Evolutionary conservation across 2,888 invertebrate species (phyloP), one percentile per base, ranked within the genome.

Genomic region (Eugnorisma glareosa): DNA sequence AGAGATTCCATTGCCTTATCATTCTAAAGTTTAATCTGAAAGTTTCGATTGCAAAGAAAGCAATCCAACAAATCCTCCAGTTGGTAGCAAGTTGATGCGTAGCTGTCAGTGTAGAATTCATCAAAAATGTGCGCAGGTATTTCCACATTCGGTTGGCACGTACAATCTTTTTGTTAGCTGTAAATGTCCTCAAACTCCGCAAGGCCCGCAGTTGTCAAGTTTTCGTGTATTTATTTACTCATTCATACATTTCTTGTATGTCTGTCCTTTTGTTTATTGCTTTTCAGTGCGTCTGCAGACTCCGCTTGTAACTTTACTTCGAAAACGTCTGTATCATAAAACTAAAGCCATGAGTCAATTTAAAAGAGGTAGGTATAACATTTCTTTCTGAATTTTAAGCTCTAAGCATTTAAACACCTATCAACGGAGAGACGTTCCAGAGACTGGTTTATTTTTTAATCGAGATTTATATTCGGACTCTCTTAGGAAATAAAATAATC

Each of bases 401-500:
- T 89, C 81, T 86, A 81, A 88, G 87, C 87, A 90, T 88, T 90
- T 92, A 93, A 93, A 94, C 93, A 93, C 92, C 93, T 93, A 95
- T 94, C 93, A 93, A 93, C 93, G 90, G 90, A 92, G 90, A 93
- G 93, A 91, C 93, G 91, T 90, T 89, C 84, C 61, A 90, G 89
- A 90, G 93, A 92, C 92, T 90, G 90, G 91, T 93, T 94, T 94
- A 92, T 93, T 95, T 95, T 95, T 95, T 93, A 93, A 94, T 91
- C 94, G 93, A 93, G 95, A 96, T 96, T 96, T 96, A 96, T 96
- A 95, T 93, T 94, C 94, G 91, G 92, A 91, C 92, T 91, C 93
- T 96, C 95, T 95, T 96, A 96, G 96, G 95, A 96, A 96, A 96
- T 96, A 96, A 96, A 96, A 96, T 96, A 96, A 96, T 96, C 96